Conservation (phyloP, 2,888 invertebrate species). For the Lacanobia oleracea region DNA sequence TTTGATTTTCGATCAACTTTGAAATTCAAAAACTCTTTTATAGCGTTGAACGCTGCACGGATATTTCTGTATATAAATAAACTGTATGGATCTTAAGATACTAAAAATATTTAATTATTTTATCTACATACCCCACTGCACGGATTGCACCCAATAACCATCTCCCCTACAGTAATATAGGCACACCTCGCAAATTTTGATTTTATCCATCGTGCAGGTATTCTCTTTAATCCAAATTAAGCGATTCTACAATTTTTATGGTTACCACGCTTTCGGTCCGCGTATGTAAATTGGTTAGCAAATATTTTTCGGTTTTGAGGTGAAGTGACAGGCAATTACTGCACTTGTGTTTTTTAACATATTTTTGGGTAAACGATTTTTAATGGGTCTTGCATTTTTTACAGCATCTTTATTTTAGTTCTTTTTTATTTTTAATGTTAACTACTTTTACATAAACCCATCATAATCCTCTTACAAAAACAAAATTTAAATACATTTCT, state of each 20-base stretch:
- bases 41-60: background rate
- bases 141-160: constrained; percentile 33
- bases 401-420: background rate
- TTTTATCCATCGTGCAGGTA: constrained; percentile 58
- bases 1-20: too few relatives aligned
- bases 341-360: constrained; percentile 15
- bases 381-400: background rate
- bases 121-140: constrained; percentile 4
- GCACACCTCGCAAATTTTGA: constrained; percentile 31
- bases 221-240: constrained; percentile 61
- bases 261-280: constrained; percentile 28
- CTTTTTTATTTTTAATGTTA: background rate
- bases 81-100: background rate
- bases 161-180: constrained; percentile 12
- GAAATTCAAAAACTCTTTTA: too few relatives aligned
- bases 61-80: background rate
- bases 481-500: background rate
- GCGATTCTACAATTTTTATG: constrained; percentile 56
- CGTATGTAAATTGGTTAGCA: constrained; percentile 56
- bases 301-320: constrained; percentile 48
- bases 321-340: constrained; percentile 39
- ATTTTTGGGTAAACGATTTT: constrained; percentile 5
- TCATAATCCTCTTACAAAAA: background rate
- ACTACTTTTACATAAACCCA: background rate
- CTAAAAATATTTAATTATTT: background rate